Base-by-base conservation (phyloP, 2,888 invertebrate genomes). In the Carterocephalus palaemon region DNA sequence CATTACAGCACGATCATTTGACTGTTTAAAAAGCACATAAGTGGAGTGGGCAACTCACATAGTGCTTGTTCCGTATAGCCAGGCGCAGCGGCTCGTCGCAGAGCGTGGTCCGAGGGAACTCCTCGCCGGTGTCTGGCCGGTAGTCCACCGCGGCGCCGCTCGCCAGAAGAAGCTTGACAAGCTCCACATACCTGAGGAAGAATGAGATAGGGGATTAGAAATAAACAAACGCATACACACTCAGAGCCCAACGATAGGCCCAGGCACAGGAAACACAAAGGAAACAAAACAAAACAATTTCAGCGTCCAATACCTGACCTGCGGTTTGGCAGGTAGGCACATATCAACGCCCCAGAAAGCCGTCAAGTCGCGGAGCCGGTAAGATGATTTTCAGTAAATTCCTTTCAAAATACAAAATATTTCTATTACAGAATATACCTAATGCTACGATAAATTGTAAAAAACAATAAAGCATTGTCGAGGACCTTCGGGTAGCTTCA, bases 31-130 rank as follows among this genome's bases (percentile, higher is more conserved):
- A n/a, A n/a, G n/a, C n/a, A n/a, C n/a, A n/a, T n/a, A n/a, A n/a
- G n/a, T n/a, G n/a, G n/a, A n/a, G n/a, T n/a, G n/a, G n/a, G n/a
- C n/a, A n/a, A 64, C 80, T 70, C 48, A 88, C 88, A 64, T 92
- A 92, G 69, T 96, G 95, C 53, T 93, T 92, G 69, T 95, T 95
- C 60, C 95, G 91, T 53, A 97, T 92, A 1, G 97, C 96, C 52
- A 97, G 83, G 31, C 96, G 88, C n/a, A 97, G 82, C 0, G 97
- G 97, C 66, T 97, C 96, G 64, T 96, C 96, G 61, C 93, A 93
- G 13, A 92, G 81, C 9, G 91, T 92, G 5, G 93, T 93, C 48
- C 92, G 77, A 0, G 92, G 92, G 62, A 92, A 92, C 53, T 90
- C 88, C 56, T 92, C 93, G 12, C 89, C 90, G 0, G 92, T 92